Conservation (phyloP, 2,888 invertebrate genomes). For the Luffia ferchaultella region DNA sequence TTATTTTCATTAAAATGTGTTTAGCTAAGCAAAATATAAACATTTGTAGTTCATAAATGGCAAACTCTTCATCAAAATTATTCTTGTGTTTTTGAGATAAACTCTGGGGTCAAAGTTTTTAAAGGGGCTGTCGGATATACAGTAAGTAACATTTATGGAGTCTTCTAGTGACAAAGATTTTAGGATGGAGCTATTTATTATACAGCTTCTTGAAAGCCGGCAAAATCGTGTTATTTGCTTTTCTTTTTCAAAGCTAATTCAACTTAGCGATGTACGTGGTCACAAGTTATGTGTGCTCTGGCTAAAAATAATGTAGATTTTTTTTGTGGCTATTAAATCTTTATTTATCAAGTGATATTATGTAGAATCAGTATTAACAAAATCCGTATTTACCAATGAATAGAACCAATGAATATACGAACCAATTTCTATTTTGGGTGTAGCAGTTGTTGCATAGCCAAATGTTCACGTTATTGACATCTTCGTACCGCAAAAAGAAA, state of each 20-base stretch:
- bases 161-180: slow-evolving; percentile 8
- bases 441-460: slow-evolving; percentile 19
- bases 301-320: slow-evolving; percentile 15
- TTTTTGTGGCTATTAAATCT: slow-evolving; percentile 12
- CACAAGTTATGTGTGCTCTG: slow-evolving; percentile 19
- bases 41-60: too few relatives aligned
- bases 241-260: slow-evolving; percentile 17
- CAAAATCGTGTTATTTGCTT: slow-evolving; percentile 15
- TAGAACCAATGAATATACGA: slow-evolving; percentile 14
- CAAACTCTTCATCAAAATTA: too few relatives aligned
- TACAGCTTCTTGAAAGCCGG: slow-evolving; percentile 16
- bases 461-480: slow-evolving; percentile 11
- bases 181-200: slow-evolving; percentile 10
- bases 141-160: slow-evolving; percentile 16
- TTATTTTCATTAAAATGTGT: too few relatives aligned
- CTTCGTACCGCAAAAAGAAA: slow-evolving; percentile 13
- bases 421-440: slow-evolving; percentile 20
- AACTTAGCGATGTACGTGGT: slow-evolving; percentile 18
- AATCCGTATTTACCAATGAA: too few relatives aligned
- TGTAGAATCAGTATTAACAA: too few relatives aligned
- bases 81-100: slow-evolving; percentile 17
- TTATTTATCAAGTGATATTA: too few relatives aligned
- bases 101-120: slow-evolving; percentile 17
- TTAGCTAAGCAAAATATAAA: too few relatives aligned
- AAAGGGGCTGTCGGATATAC: slow-evolving; percentile 16